These are phyloP conservation scores for Sphyrna mokarran DNA, from an alignment of 2,113 vertebrate genomes.

Conservation along the genomic window DNA sequence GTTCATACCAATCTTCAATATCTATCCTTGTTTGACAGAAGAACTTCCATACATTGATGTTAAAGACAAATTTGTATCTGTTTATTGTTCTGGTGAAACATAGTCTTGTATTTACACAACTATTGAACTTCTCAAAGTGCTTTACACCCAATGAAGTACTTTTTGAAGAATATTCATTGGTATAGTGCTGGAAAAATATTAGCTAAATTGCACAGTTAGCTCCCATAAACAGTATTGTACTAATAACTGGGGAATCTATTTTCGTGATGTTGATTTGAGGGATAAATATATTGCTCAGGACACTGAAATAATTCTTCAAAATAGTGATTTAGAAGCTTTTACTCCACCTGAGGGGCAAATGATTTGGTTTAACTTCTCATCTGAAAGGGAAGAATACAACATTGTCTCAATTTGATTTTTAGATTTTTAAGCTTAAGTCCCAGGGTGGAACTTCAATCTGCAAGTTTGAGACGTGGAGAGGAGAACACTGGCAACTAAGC, in stretches of 20 bases:
- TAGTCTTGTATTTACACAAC: too few relatives aligned
- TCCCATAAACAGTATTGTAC: background rate
- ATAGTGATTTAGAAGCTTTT: background rate
- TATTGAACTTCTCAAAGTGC: too few relatives aligned
- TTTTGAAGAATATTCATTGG: background rate
- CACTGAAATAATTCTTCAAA: background rate
- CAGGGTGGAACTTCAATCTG: background rate
- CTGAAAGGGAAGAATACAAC: background rate
- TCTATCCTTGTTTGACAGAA: background rate
- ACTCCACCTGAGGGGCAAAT: background rate
- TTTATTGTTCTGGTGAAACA: background rate
- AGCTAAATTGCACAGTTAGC: background rate
- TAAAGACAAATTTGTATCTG: background rate
- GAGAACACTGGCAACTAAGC: background rate
- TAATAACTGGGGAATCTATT: too few relatives aligned
- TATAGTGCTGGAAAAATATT: background rate
- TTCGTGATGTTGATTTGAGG: background rate
- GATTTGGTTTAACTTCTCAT: background rate
- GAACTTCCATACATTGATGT: background rate
- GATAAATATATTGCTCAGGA: background rate
- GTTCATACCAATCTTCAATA: background rate
- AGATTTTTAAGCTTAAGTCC: background rate
- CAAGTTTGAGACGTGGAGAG: background rate
- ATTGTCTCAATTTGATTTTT: background rate
- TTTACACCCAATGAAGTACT: background rate